A percentile compares a stretch with the other conserved stretches of the same genome.
phyloP scores from a whole-genome alignment of 2,888 invertebrate genomes.

The Papilio demoleus region DNA sequence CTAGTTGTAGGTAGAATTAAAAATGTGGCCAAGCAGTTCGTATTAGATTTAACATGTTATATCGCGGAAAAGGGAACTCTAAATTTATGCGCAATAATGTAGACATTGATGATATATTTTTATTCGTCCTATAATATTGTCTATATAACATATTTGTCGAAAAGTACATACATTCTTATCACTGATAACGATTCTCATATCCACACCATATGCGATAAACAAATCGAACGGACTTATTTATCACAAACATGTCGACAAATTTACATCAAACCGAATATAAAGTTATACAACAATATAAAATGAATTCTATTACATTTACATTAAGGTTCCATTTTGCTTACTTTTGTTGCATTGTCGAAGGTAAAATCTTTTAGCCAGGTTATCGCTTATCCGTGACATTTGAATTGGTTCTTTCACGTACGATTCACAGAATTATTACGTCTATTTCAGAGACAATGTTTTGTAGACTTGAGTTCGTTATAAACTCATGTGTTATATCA shows the following conservation, averaged over 20 bases:
- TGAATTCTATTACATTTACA: background rate
- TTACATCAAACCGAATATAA: background rate
- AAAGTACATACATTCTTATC: constrained; percentile 43
- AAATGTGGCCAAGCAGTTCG: too few relatives aligned
- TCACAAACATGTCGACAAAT: constrained; percentile 16
- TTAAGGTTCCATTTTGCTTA: constrained; percentile 1
- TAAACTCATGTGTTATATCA: background rate
- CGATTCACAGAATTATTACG: constrained; percentile 15
- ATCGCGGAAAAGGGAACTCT: too few relatives aligned
- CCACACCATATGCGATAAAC: constrained; percentile 45
- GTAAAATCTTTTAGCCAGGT: constrained; percentile 21
- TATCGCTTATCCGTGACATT: constrained; percentile 33
- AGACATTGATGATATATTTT: too few relatives aligned
- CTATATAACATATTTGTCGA: background rate
- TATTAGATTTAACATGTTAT: too few relatives aligned
- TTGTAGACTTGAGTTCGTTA: background rate
- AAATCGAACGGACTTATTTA: constrained; percentile 41
- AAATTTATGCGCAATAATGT: too few relatives aligned
- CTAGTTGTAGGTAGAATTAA: too few relatives aligned
- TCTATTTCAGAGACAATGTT: background rate
- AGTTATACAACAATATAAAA: background rate
- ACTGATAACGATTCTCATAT: constrained; percentile 47
- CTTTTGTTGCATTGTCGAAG: background rate
- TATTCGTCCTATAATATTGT: background rate
- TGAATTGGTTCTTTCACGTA: constrained; percentile 33